Base-by-base conservation (phyloP, 2,797 vertebrate genomes). In the Serranus cabrilla region DNA sequence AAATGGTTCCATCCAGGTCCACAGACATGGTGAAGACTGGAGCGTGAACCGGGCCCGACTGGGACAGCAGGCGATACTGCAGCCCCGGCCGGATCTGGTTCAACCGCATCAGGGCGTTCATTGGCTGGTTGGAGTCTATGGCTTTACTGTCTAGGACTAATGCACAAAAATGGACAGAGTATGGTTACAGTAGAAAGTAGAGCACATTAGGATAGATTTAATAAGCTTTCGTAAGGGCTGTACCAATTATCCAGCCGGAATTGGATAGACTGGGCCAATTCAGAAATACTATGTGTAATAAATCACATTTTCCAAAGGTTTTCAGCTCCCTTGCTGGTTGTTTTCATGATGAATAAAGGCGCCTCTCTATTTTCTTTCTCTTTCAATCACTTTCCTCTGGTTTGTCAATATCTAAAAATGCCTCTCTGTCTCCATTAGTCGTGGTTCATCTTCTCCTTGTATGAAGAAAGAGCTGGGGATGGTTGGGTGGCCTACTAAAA, bases 11-110 rank as follows among this genome's bases (percentile, higher is more conserved):
- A 39, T 99, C 98, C 89, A 99, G 95, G 74, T 99, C 98, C 80
- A 99, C 98, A 47, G 98, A 99, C 98, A 99, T 99, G 80, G 98
- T 99, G 94, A 99, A 99, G 93, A 99, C 97, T 0, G 98, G 98
- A 50, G 98, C 98, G 37, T 99, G 98, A 84, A 99, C 98, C 25
- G 98, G 98, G 85, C 98, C 98, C 58, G 98, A 99, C 94, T 99
- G 98, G 85, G 98, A 99, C 83, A 99, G 95, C 89, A 99, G 96
- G 83, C 98, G 98, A 84, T 99, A 99, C 91, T 99, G 98, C 92
- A 99, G 96, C 58, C 98, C 98, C 69, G 98, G 98, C 78, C 97
- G 96, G 94, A 99, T 99, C 95, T 99, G 98, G 95, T 99, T 99
- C 89, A 99, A 93, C 78, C 98, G 96, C 98, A 99, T 99, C 90